These are phyloP conservation scores for Pelusios castaneus DNA, from an alignment of 2,113 vertebrate species.

Conservation along the genomic window DNA sequence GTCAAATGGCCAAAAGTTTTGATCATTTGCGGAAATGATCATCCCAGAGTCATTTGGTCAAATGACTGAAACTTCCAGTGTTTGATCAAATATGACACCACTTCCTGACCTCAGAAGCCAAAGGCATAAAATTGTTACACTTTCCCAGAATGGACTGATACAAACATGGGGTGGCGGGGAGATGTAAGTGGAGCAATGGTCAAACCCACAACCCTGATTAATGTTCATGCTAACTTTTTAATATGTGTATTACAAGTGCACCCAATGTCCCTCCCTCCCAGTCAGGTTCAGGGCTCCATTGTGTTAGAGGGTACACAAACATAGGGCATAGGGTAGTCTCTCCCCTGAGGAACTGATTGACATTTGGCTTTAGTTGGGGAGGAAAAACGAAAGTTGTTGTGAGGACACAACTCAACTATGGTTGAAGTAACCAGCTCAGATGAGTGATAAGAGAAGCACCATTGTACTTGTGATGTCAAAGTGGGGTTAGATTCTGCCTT, in stretches of 20 bases:
- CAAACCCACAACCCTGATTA: background rate
- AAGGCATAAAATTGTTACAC: background rate
- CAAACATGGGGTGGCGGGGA: background rate
- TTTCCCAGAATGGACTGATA: background rate
- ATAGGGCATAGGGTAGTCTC: background rate
- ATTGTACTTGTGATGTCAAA: background rate
- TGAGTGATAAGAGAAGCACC: background rate
- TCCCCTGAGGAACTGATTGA: background rate
- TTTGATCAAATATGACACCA: background rate
- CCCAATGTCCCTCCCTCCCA: background rate
- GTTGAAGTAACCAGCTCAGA: background rate
- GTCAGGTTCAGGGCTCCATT: background rate
- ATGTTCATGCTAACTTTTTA: background rate
- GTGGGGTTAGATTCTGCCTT: background rate
- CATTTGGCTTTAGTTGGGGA: background rate
- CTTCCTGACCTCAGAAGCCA: background rate
- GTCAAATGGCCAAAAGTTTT: slow-evolving; percentile 21
- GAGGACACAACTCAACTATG: background rate
- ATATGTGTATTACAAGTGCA: background rate
- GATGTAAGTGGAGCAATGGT: background rate
- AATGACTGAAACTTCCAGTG: background rate
- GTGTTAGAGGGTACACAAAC: rapidly evolving
- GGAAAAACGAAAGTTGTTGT: background rate
- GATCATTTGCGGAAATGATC: slow-evolving; percentile 15
- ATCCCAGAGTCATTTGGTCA: background rate